Percentiles rank a stretch among this genome's conserved stretches.
Conservation (phyloP, 2,797 vertebrate genomes). For the Sparus aurata region DNA sequence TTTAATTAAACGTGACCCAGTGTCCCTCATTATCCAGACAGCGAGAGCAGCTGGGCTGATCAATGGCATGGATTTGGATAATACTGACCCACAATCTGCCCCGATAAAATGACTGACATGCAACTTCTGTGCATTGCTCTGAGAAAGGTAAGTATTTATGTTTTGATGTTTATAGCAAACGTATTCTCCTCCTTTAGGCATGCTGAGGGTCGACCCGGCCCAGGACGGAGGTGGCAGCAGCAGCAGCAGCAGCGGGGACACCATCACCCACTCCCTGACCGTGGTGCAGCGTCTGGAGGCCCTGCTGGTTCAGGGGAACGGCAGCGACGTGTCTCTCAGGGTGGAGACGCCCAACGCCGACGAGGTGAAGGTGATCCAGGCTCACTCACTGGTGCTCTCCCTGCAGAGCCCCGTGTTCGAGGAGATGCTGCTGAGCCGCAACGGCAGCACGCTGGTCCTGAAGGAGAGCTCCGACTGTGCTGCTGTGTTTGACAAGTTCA, state of each 20-base stretch:
- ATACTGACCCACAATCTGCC: slow-evolving; percentile 39
- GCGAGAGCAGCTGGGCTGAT: slow-evolving; percentile 57
- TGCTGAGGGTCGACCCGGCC: slow-evolving; percentile 81
- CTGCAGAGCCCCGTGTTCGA: slow-evolving; percentile 92
- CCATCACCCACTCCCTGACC: slow-evolving; percentile 91
- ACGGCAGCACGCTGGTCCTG: slow-evolving; percentile 82
- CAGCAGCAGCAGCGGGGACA: slow-evolving; percentile 47
- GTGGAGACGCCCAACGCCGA: slow-evolving; percentile 88
- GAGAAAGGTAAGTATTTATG: background rate
- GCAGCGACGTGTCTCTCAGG: slow-evolving; percentile 90
- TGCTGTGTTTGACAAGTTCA: slow-evolving; percentile 91
- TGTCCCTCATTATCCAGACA: slow-evolving; percentile 62
- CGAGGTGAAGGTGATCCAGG: slow-evolving; percentile 92
- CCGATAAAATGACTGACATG: slow-evolving; percentile 24
- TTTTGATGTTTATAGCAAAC: too few relatives aligned
- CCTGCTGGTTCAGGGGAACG: slow-evolving; percentile 89
- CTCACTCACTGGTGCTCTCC: slow-evolving; percentile 91
- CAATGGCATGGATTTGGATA: slow-evolving; percentile 63
- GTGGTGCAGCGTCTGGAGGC: slow-evolving; percentile 91
- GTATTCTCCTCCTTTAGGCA: slow-evolving; percentile 51
- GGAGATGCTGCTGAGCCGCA: slow-evolving; percentile 88
- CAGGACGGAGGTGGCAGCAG: slow-evolving; percentile 65
- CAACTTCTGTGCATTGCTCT: background rate
- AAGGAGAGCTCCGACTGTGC: slow-evolving; percentile 88
- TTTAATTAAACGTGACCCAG: slow-evolving; percentile 81